These are phyloP conservation scores for Pararge aegeria DNA, from an alignment of 1,140 invertebrate genomes.

Conservation along the genomic window DNA sequence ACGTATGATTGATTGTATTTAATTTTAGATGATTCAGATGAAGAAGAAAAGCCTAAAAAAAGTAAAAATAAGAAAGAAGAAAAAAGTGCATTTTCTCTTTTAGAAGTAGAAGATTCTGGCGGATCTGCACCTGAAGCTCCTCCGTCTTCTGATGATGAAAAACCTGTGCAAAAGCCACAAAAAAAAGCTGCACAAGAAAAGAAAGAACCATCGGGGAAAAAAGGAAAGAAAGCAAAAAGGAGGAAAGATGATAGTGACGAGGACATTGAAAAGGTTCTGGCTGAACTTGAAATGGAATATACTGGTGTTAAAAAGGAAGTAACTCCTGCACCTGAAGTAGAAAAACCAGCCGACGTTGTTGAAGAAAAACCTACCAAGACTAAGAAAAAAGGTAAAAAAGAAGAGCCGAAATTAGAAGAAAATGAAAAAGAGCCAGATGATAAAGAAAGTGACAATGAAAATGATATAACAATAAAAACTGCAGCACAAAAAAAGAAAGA, in stretches of 20 bases:
- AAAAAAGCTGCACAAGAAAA: slow-evolving; percentile 79
- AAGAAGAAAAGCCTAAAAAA: slow-evolving; percentile 71
- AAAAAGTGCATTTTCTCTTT: slow-evolving; percentile 82
- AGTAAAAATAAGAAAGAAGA: slow-evolving; percentile 72
- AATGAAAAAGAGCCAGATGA: slow-evolving; percentile 68
- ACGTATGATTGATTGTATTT: slow-evolving; percentile 7
- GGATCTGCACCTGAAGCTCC: slow-evolving; percentile 69
- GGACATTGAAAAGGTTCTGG: slow-evolving; percentile 91
- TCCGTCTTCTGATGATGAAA: slow-evolving; percentile 76
- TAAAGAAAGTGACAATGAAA: slow-evolving; percentile 80
- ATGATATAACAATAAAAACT: slow-evolving; percentile 85
- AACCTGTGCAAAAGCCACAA: slow-evolving; percentile 61
- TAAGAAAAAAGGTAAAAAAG: slow-evolving; percentile 75
- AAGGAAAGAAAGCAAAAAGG: slow-evolving; percentile 86
- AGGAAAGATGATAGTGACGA: slow-evolving; percentile 91
- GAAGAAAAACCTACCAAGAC: slow-evolving; percentile 76
- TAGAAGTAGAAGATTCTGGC: slow-evolving; percentile 81
- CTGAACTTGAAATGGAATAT: slow-evolving; percentile 90
- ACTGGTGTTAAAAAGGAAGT: slow-evolving; percentile 81
- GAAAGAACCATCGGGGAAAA: slow-evolving; percentile 81
- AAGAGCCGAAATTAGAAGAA: slow-evolving; percentile 70
- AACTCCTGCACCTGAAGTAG: slow-evolving; percentile 53
- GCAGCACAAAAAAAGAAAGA: slow-evolving; percentile 93
- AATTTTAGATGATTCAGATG: slow-evolving; percentile 68
- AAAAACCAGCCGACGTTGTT: slow-evolving; percentile 73